These are phyloP conservation scores for Sebastolobus alascanus DNA, from an alignment of 2,797 vertebrate species.

Conservation along the genomic window DNA sequence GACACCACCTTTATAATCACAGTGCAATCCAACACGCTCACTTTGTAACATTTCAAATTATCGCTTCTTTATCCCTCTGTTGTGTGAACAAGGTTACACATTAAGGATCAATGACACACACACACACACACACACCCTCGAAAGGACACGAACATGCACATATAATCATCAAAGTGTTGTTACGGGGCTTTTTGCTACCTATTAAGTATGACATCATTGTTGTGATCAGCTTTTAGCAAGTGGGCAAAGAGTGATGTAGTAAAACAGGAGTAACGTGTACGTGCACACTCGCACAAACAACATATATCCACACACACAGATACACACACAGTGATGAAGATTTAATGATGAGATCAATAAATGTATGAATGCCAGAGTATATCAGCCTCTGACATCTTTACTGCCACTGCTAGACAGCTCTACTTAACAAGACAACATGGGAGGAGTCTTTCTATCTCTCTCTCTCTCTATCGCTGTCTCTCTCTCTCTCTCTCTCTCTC, in stretches of 20 bases:
- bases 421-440: conserved; percentile 71
- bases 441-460: conserved; percentile 28
- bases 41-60: conserved; percentile 30
- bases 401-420: conserved; percentile 67
- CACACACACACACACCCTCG: conserved; percentile 9
- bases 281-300: conserved; percentile 47
- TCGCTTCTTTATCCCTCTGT: conserved; percentile 11
- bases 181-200: conserved; percentile 65
- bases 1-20: conserved; percentile 21
- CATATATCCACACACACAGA: conserved; percentile 37
- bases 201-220: conserved; percentile 81
- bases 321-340: conserved; percentile 80
- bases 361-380: conserved; percentile 86
- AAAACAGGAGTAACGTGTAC: conserved; percentile 57
- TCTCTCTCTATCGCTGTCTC: conserved; percentile 1
- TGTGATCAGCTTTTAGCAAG: conserved; percentile 80
- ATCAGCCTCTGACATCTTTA: conserved; percentile 84
- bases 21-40: conserved; percentile 13
- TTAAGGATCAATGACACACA: conserved; percentile 23
- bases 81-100: conserved; percentile 24
- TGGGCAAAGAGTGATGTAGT: conserved; percentile 66
- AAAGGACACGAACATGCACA: conserved; percentile 46
- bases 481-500: neutral
- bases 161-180: conserved; percentile 71
- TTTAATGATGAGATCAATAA: conserved; percentile 89